phyloP scores from a whole-genome alignment of 2,888 invertebrate species.

The Drosophila kambysellisi region DNA sequence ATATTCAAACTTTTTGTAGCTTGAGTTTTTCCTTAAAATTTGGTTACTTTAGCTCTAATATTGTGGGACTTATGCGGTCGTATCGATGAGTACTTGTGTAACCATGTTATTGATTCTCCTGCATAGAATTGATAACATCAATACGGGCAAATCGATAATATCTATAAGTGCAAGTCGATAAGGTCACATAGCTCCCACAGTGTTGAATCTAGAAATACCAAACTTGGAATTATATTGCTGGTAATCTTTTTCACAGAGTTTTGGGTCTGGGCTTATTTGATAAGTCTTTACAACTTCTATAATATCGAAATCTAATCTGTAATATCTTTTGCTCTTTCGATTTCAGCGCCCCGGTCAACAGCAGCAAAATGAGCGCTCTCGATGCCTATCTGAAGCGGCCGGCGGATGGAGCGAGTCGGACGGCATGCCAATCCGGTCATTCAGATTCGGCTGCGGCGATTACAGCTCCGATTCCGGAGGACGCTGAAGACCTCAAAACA shows the following conservation, averaged over 20 bases:
- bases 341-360: constrained; percentile 28
- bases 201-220: no score
- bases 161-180: neutral
- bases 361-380: constrained; percentile 61
- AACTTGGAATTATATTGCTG: neutral
- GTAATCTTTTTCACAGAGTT: neutral
- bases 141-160: neutral
- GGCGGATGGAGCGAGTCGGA: constrained; percentile 36
- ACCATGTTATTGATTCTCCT: neutral
- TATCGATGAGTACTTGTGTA: neutral
- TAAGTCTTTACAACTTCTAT: neutral
- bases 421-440: neutral
- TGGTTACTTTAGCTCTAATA: neutral
- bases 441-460: neutral
- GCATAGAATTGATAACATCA: neutral
- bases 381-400: constrained; percentile 55
- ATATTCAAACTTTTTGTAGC: neutral
- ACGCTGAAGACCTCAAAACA: constrained; percentile 71
- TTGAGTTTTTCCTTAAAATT: neutral
- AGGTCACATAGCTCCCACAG: neutral
- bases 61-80: neutral
- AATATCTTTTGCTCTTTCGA: neutral
- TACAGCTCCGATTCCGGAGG: constrained; percentile 29
- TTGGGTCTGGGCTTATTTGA: neutral
- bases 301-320: neutral